Evolutionary conservation across 2,113 vertebrate genomes (phyloP), one percentile per base, ranked within the genome.

Genomic region (Callopanchax toddi): DNA sequence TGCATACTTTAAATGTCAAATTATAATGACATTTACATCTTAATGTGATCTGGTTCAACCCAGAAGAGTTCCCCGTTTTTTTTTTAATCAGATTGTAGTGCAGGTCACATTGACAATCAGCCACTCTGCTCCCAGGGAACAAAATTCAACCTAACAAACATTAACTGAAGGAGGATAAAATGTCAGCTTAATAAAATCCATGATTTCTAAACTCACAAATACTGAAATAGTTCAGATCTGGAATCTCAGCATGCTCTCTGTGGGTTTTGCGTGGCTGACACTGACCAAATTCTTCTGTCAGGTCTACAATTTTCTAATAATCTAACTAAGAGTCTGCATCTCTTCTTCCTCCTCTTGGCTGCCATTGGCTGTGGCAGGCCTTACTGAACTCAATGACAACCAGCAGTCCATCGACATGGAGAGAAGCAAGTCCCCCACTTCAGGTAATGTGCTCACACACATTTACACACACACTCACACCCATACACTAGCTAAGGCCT

Each of bases 371-470:
- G 39, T 2, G 17, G 70, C 86, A 99, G 97, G 97, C 90, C 93
- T 98, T 91, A 97, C 94, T 62, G 97, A 99, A 89, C 93, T 98
- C 84, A 95, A 93, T 73, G 97, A 99, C 86, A 96, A 94, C 92
- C 96, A 96, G 86, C 92, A 94, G 78, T 94, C 96, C 71, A 82
- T 94, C 78, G 97, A 99, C 89, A 92, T 97, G 82, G 97, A 99
- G 76, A 94, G 94, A 78, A 97, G 96, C 95, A 98, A 95, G 86
- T 98, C 96, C 34, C 97, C 97, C 76, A 97, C 96, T 73, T 97
- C 97, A 97, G 97, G 97, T 98, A 97, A 81, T 42, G 67, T 36
- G 17, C 52, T 6, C 21, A 56, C 60, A 72, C 62, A 40, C 54
- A 45, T 40, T 17, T 37, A 71, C 49, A 66, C 48, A 17, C 48